Evolutionary conservation across 2,113 vertebrate genomes (phyloP).

Genomic region (Hippocampus guttulatus): DNA sequence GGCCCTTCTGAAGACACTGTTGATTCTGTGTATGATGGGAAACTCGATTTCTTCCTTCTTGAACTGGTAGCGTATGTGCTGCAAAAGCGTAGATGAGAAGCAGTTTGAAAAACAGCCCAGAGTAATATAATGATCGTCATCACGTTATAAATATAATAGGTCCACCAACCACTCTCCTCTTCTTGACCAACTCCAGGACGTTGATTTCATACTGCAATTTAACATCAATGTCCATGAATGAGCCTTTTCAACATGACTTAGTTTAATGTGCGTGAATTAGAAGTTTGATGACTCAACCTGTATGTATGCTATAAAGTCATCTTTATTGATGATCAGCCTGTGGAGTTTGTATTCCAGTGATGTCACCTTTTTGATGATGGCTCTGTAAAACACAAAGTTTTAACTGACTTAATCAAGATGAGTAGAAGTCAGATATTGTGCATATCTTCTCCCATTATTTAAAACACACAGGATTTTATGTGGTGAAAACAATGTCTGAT

Average conservation of each 20-base stretch:
- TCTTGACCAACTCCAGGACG: conserved; percentile 88
- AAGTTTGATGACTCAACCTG: conserved; percentile 71
- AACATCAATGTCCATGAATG: conserved; percentile 12
- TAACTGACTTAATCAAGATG: neutral
- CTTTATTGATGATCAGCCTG: conserved; percentile 80
- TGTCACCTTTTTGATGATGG: conserved; percentile 83
- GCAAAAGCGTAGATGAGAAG: neutral
- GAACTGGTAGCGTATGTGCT: conserved; percentile 87
- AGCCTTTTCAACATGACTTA: neutral
- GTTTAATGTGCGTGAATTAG: neutral
- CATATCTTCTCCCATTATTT: neutral
- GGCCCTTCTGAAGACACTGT: conserved; percentile 82
- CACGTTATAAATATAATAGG: neutral
- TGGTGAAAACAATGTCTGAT: no score
- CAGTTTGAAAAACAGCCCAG: neutral
- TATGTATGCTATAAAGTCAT: conserved; percentile 87
- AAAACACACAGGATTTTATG: no score
- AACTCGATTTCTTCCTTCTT: conserved; percentile 93
- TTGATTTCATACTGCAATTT: conserved; percentile 88
- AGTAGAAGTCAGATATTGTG: neutral
- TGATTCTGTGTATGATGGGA: conserved; percentile 81
- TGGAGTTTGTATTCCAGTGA: conserved; percentile 93
- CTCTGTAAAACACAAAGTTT: conserved; percentile 62
- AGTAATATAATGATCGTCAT: neutral
- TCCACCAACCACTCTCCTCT: conserved; percentile 84